These are phyloP conservation scores for Chrysolina oricalcia DNA, from an alignment of 2,888 invertebrate genomes.

Conservation along the genomic window DNA sequence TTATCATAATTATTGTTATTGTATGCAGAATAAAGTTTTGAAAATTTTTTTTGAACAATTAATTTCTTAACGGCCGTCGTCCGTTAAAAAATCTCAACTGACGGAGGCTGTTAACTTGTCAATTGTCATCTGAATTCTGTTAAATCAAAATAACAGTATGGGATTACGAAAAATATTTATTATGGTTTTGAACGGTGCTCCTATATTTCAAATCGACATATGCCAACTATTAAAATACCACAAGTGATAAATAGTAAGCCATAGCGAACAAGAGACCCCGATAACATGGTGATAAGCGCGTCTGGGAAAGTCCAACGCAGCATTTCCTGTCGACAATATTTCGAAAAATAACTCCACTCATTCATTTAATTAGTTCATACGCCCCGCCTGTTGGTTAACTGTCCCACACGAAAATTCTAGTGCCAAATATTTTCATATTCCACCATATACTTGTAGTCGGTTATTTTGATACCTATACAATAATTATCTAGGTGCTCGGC, in stretches of 20 bases:
- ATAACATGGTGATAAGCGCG: background rate
- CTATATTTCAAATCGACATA: too few relatives aligned
- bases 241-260: background rate
- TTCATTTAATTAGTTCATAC: background rate
- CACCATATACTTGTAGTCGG: background rate
- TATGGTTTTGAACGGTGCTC: too few relatives aligned
- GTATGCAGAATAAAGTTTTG: too few relatives aligned
- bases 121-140: too few relatives aligned
- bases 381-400: background rate
- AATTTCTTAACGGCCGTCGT: too few relatives aligned
- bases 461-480: background rate
- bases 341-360: background rate
- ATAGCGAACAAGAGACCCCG: background rate
- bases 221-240: too few relatives aligned
- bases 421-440: background rate
- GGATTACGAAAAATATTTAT: too few relatives aligned
- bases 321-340: background rate
- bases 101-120: too few relatives aligned
- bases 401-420: background rate
- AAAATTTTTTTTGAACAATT: too few relatives aligned
- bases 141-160: too few relatives aligned
- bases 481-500: background rate
- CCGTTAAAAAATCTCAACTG: too few relatives aligned
- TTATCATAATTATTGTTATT: too few relatives aligned
- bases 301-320: background rate